These are phyloP conservation scores for Panthera tigris DNA, from an alignment of 2,113 vertebrate species.

Conservation along the genomic window DNA sequence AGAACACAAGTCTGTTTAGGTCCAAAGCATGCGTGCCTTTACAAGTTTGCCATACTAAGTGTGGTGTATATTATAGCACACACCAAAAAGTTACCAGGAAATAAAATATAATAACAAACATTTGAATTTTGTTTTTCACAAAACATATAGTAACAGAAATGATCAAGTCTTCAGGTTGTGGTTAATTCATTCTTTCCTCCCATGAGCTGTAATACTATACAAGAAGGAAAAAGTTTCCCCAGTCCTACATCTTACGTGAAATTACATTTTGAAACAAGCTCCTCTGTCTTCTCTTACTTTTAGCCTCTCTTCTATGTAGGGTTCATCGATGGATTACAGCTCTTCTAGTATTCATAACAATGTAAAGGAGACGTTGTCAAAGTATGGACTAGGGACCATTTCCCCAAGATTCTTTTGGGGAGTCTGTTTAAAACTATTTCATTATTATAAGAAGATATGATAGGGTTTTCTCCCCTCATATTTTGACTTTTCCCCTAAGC, in stretches of 20 bases:
- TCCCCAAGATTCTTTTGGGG: not conserved
- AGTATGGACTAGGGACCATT: not conserved
- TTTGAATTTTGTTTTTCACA: slow-evolving; percentile 6
- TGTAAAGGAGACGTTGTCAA: not conserved
- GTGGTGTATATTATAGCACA: not conserved
- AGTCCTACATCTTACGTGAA: slow-evolving; percentile 16
- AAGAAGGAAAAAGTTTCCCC: not conserved
- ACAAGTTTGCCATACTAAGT: not conserved
- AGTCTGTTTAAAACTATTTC: not conserved
- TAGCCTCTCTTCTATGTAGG: not conserved
- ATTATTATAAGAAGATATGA: not conserved
- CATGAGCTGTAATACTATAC: not conserved
- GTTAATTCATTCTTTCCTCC: slow-evolving; percentile 18
- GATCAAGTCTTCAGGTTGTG: not conserved
- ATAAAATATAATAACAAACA: not conserved
- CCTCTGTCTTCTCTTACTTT: not conserved
- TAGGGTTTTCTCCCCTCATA: not conserved
- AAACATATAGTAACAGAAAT: not conserved
- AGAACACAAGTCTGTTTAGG: not conserved
- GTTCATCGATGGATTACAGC: not conserved
- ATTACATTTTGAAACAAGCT: not conserved
- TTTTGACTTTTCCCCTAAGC: not conserved
- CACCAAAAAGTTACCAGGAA: not conserved
- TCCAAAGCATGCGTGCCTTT: not conserved
- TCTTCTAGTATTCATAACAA: not conserved